These are phyloP conservation scores for Oenanthe melanoleuca DNA, from an alignment of 2,113 vertebrate genomes.

Conservation along the genomic window DNA sequence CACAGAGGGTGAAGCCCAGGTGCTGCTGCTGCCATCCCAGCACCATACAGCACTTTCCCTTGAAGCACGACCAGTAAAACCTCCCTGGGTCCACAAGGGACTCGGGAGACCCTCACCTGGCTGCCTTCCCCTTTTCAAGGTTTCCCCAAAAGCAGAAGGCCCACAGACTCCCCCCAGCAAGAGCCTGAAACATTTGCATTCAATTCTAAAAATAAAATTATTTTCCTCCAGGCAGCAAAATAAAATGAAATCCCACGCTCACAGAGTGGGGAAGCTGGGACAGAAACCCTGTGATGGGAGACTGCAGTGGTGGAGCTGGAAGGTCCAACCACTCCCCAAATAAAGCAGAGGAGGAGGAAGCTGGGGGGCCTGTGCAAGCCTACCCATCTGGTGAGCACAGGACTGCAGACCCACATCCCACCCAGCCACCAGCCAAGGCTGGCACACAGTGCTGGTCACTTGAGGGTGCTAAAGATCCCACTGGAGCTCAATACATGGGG, in stretches of 20 bases:
- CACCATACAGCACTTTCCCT: fast-evolving
- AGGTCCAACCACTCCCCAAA: neutral
- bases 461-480: neutral
- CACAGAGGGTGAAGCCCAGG: neutral
- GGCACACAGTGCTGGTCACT: neutral
- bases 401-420: neutral
- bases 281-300: neutral
- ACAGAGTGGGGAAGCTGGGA: neutral
- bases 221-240: conserved; percentile 39
- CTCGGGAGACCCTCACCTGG: neutral
- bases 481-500: neutral
- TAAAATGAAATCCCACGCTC: neutral
- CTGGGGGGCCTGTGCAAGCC: neutral
- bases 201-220: conserved; percentile 19
- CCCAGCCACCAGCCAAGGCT: neutral
- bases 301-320: neutral
- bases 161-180: neutral
- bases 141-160: neutral
- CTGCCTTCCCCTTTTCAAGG: neutral
- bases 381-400: neutral
- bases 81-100: fast-evolving
- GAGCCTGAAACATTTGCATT: neutral
- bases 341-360: neutral
- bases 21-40: neutral
- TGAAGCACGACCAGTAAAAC: fast-evolving